Conservation (phyloP, 2,797 vertebrate genomes). For the Sternarchorhynchus goeldii region DNA sequence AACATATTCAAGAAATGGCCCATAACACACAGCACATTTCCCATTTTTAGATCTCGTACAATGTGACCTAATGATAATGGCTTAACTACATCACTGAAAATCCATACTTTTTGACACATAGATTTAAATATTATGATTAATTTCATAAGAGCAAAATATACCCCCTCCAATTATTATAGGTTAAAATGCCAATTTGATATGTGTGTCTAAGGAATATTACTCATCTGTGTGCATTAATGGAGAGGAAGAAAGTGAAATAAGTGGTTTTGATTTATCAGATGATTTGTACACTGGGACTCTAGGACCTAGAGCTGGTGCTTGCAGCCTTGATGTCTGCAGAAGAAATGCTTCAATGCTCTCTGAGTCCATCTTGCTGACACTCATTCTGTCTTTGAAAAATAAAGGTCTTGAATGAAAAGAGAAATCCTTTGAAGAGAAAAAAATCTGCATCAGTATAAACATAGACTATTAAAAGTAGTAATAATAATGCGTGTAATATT, state of each 20-base stretch:
- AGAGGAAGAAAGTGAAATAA: neutral
- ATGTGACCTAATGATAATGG: constrained; percentile 2
- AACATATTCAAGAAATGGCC: neutral
- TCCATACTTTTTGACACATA: neutral
- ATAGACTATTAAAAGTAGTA: constrained; percentile 8
- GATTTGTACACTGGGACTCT: neutral
- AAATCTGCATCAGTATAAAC: constrained; percentile 24
- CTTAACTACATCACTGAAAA: neutral
- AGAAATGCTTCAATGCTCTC: neutral
- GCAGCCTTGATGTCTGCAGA: neutral
- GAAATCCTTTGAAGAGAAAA: constrained; percentile 16
- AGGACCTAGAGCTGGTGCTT: neutral
- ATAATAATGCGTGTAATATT: constrained; percentile 44
- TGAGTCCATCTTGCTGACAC: neutral
- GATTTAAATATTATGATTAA: neutral
- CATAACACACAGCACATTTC: neutral
- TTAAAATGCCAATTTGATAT: constrained; percentile 9
- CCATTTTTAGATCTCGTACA: constrained; percentile 6
- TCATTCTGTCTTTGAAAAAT: constrained; percentile 19
- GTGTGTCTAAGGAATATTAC: constrained; percentile 3
- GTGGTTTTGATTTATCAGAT: constrained; percentile 7
- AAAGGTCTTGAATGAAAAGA: constrained; percentile 24
- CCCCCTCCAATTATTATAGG: neutral
- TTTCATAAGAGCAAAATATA: neutral
- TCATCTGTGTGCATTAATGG: constrained; percentile 1